Percentiles rank a stretch among this genome's conserved stretches.
phyloP scores from a whole-genome alignment of 2,113 vertebrate species.

The Sylvia atricapilla region DNA sequence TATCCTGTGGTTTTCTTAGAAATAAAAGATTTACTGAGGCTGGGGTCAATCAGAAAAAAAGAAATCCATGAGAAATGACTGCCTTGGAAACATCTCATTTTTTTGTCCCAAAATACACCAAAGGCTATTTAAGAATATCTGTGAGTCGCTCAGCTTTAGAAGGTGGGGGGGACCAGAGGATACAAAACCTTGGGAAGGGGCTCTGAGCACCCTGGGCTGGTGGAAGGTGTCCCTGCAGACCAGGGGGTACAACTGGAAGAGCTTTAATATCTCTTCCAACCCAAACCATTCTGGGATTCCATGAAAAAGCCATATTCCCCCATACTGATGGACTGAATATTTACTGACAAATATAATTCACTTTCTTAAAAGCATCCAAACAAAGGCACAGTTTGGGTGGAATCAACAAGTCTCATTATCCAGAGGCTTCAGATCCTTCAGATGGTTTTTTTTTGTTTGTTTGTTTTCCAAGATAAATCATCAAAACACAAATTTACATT shows the following conservation, averaged over 20 bases:
- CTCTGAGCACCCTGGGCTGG: background rate
- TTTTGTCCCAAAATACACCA: background rate
- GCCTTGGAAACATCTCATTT: background rate
- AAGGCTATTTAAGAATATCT: background rate
- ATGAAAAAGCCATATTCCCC: background rate
- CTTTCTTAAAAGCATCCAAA: background rate
- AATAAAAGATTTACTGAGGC: background rate
- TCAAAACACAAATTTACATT: background rate
- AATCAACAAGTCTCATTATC: background rate
- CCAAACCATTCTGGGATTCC: background rate
- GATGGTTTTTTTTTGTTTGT: background rate
- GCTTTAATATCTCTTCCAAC: background rate
- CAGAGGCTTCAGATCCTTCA: background rate
- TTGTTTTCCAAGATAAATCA: background rate
- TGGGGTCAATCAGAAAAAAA: background rate
- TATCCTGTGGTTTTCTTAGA: background rate
- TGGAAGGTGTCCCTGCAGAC: background rate
- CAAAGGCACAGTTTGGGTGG: background rate
- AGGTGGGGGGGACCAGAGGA: background rate
- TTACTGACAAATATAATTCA: background rate
- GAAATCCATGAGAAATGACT: background rate
- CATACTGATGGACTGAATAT: background rate
- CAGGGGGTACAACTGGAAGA: background rate
- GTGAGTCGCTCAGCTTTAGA: background rate
- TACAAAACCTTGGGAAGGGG: background rate